phyloP scores from a whole-genome alignment of 2,113 vertebrate species.

The Phyllostomus discolor region DNA sequence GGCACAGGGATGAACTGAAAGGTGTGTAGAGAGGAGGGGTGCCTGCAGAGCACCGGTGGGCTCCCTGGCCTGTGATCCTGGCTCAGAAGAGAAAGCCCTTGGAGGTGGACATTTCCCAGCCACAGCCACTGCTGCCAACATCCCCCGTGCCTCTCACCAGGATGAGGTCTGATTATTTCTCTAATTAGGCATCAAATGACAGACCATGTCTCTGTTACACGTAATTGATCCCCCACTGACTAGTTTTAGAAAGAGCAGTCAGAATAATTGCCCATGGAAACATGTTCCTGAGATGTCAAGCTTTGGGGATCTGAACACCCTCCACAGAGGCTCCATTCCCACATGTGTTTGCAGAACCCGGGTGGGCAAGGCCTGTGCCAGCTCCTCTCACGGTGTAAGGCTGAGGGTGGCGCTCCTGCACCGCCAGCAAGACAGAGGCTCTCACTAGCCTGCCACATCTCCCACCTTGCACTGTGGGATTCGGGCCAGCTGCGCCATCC shows the following conservation, averaged over 20 bases:
- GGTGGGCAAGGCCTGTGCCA: background rate
- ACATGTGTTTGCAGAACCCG: background rate
- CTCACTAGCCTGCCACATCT: background rate
- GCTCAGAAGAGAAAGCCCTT: background rate
- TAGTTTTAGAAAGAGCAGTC: slow-evolving; percentile 5
- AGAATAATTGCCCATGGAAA: slow-evolving; percentile 45
- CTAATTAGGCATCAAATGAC: slow-evolving; percentile 58
- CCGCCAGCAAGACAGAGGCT: background rate
- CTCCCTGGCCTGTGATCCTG: background rate
- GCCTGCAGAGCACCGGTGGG: background rate
- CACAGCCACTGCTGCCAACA: background rate
- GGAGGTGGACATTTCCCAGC: background rate
- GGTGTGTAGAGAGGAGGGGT: background rate
- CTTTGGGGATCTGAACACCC: background rate
- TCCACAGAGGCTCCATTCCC: background rate
- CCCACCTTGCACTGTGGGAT: too few species aligned
- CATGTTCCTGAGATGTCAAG: background rate
- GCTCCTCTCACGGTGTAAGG: background rate
- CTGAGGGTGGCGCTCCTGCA: background rate
- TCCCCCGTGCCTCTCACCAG: background rate
- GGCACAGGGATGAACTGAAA: background rate
- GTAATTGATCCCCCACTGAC: slow-evolving; percentile 11
- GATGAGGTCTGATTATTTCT: slow-evolving; percentile 34
- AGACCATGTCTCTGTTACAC: slow-evolving; percentile 9
- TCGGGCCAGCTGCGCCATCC: background rate